Percentiles rank a stretch among this genome's conserved stretches.
phyloP scores from a whole-genome alignment of 2,888 invertebrate genomes.

The Oegoconia quadripuncta region DNA sequence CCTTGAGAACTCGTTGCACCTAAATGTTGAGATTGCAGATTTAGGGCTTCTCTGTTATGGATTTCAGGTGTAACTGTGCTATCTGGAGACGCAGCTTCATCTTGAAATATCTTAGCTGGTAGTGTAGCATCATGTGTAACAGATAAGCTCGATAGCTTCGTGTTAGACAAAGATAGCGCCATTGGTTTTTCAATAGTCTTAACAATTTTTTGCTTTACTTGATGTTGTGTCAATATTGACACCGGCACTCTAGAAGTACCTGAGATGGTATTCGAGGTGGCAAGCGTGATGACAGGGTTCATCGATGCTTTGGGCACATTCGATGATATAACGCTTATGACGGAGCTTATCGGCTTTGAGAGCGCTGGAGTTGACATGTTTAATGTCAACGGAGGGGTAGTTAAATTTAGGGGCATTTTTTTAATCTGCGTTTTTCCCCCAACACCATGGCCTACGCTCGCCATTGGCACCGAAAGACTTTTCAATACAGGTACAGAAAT shows the following conservation, averaged over 20 bases:
- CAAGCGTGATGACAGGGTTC: conserved; percentile 62
- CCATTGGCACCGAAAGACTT: conserved; percentile 60
- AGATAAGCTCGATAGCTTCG: conserved; percentile 77
- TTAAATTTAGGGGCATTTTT: conserved; percentile 56
- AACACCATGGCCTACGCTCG: conserved; percentile 39
- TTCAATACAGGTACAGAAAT: conserved; percentile 72
- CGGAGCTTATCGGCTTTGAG: conserved; percentile 65
- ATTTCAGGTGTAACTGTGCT: conserved; percentile 57
- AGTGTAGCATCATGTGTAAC: conserved; percentile 79
- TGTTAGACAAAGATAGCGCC: conserved; percentile 70
- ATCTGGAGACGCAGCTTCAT: conserved; percentile 82
- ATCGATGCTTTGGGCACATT: conserved; percentile 59
- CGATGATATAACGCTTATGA: conserved; percentile 72
- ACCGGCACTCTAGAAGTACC: conserved; percentile 59
- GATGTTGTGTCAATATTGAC: conserved; percentile 67
- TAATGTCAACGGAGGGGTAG: conserved; percentile 53
- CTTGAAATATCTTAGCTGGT: conserved; percentile 84
- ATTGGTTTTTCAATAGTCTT: conserved; percentile 74
- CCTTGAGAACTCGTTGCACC: conserved; percentile 31
- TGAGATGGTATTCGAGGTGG: conserved; percentile 48
- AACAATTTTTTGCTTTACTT: conserved; percentile 73
- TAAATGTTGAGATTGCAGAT: conserved; percentile 37
- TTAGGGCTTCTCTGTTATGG: conserved; percentile 41
- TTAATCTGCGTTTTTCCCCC: conserved; percentile 50
- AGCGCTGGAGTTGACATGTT: conserved; percentile 57